phyloP scores from a whole-genome alignment of 2,797 vertebrate genomes.

The Acipenser oxyrinchus region DNA sequence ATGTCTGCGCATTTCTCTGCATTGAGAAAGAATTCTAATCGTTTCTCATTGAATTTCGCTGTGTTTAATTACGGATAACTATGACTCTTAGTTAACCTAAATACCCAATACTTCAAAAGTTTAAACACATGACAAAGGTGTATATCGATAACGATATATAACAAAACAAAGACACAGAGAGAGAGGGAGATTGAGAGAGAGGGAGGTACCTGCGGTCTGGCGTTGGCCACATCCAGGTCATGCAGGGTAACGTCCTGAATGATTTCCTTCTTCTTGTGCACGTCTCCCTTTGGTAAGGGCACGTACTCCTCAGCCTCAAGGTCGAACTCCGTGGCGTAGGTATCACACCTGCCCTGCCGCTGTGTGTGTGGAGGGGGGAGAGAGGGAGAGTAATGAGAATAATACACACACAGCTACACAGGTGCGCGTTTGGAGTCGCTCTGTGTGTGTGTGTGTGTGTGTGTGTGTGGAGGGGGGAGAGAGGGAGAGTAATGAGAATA shows the following conservation, averaged over 20 bases:
- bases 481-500: too few species aligned
- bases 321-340: conserved; percentile 96
- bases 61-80: too few species aligned
- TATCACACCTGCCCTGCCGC: conserved; percentile 97
- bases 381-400: neutral
- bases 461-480: too few species aligned
- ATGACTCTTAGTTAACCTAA: too few species aligned
- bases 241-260: conserved; percentile 97
- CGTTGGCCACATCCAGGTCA: conserved; percentile 91
- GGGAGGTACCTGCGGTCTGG: conserved; percentile 80
- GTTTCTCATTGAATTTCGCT: too few species aligned
- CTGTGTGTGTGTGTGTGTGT: too few species aligned
- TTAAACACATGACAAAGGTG: too few species aligned
- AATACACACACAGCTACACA: conserved; percentile 15
- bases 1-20: too few species aligned
- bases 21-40: too few species aligned
- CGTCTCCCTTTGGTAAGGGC: conserved; percentile 93
- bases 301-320: conserved; percentile 98
- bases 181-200: too few species aligned
- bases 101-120: too few species aligned
- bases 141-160: too few species aligned
- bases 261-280: conserved; percentile 98
- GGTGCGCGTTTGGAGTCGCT: conserved; percentile 29
- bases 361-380: conserved; percentile 39
- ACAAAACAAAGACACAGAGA: neutral